phyloP scores from a whole-genome alignment of 2,797 vertebrate genomes.

The Botia almorhae region DNA sequence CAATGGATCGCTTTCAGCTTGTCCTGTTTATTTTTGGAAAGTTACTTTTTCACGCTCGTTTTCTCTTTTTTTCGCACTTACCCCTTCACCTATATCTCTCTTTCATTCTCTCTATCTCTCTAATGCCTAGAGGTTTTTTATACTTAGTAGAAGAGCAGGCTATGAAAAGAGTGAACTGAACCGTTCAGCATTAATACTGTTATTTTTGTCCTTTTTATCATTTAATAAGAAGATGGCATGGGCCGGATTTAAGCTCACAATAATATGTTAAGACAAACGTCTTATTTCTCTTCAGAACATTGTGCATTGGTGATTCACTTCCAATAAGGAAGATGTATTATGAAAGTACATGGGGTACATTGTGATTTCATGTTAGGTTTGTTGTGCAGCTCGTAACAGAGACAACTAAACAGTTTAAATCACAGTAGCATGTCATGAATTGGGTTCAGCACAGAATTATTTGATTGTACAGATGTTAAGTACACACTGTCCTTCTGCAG shows the following conservation, averaged over 20 bases:
- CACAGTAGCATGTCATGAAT: background rate
- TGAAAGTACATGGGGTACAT: background rate
- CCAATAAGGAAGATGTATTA: background rate
- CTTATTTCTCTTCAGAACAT: background rate
- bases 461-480: background rate
- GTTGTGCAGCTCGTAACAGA: background rate
- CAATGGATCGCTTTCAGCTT: slow-evolving; percentile 81
- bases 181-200: background rate
- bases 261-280: too few species aligned
- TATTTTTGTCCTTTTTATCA: background rate
- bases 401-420: background rate
- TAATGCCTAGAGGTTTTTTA: slow-evolving; percentile 25
- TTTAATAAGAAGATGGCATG: background rate
- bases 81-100: slow-evolving; percentile 59
- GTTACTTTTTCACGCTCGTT: slow-evolving; percentile 63
- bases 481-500: background rate
- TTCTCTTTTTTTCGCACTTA: slow-evolving; percentile 41
- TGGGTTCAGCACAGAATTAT: too few species aligned
- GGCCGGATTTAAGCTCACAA: background rate
- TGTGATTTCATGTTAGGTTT: background rate
- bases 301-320: background rate
- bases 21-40: slow-evolving; percentile 77
- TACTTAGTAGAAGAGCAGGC: background rate
- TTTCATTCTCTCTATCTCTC: slow-evolving; percentile 58
- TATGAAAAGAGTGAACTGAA: background rate